Conservation (phyloP, 1,140 invertebrate species). For the Lepidotrigona ventralis region DNA sequence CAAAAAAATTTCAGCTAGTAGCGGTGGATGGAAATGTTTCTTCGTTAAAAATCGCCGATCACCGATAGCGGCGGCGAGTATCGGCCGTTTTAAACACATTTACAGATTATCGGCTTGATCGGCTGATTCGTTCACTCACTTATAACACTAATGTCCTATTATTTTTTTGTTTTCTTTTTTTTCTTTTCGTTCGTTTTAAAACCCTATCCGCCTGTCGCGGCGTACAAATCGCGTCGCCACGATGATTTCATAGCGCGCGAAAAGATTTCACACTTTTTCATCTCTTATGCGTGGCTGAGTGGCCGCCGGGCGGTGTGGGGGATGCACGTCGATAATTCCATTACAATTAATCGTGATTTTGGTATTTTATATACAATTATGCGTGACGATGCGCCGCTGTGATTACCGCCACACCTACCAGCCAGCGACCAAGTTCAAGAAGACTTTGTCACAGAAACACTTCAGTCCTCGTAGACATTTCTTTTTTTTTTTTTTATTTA, state of each 20-base stretch:
- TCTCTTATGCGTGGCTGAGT: not conserved
- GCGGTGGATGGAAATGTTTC: slow-evolving; percentile 77
- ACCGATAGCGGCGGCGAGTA: slow-evolving; percentile 44
- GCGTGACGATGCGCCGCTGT: slow-evolving; percentile 44
- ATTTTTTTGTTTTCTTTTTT: not conserved
- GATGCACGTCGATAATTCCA: slow-evolving; percentile 71
- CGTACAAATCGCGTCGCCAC: slow-evolving; percentile 36
- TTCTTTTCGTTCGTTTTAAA: slow-evolving; percentile 56
- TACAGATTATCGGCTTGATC: slow-evolving; percentile 67
- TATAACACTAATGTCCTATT: slow-evolving; percentile 63
- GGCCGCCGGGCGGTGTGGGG: slow-evolving; percentile 60
- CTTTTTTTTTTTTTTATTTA: not conserved
- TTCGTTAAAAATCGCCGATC: slow-evolving; percentile 66
- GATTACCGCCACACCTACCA: slow-evolving; percentile 66
- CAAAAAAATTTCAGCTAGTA: slow-evolving; percentile 65
- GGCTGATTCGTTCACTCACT: slow-evolving; percentile 62
- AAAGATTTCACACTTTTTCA: slow-evolving; percentile 18
- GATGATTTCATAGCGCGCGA: slow-evolving; percentile 11
- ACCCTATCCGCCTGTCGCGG: slow-evolving; percentile 60
- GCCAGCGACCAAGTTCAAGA: slow-evolving; percentile 70
- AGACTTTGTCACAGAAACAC: slow-evolving; percentile 63
- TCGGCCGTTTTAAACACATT: slow-evolving; percentile 67
- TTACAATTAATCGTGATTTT: slow-evolving; percentile 74
- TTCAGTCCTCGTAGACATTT: slow-evolving; percentile 29
- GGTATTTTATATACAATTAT: slow-evolving; percentile 72